phyloP scores from a whole-genome alignment of 2,888 invertebrate species.

The Gonocerus acuteangulatus region DNA sequence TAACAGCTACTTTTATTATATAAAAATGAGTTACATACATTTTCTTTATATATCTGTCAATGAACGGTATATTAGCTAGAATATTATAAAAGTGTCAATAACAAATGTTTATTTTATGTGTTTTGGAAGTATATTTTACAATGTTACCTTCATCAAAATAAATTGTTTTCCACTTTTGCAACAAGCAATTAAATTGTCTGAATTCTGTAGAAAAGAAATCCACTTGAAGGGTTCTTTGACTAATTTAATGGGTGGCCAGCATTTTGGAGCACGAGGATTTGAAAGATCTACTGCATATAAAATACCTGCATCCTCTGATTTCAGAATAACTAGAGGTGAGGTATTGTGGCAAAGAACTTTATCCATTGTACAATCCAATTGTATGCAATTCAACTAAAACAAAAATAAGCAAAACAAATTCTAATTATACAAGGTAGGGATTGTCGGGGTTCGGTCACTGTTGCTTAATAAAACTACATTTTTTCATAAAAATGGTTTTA shows the following conservation, averaged over 20 bases:
- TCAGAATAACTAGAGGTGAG: neutral
- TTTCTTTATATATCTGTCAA: too few species aligned
- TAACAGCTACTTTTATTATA: too few species aligned
- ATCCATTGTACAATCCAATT: neutral
- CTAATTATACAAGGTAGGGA: too few species aligned
- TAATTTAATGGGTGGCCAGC: slow-evolving; percentile 1
- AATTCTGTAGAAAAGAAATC: slow-evolving; percentile 2
- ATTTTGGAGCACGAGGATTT: neutral
- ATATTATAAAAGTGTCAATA: too few species aligned
- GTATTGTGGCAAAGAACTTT: neutral
- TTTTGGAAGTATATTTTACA: too few species aligned
- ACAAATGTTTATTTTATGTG: too few species aligned
- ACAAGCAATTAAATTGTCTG: neutral
- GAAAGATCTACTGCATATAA: slow-evolving; percentile 2
- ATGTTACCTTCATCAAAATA: too few species aligned
- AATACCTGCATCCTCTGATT: neutral
- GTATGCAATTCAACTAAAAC: neutral
- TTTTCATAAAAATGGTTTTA: too few species aligned
- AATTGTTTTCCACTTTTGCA: neutral
- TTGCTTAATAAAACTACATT: too few species aligned
- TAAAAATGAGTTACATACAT: too few species aligned
- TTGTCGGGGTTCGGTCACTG: too few species aligned
- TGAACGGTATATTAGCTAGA: too few species aligned
- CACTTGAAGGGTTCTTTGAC: neutral
- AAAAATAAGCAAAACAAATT: neutral